phyloP scores from a whole-genome alignment of 2,888 invertebrate species.

The Ennomos fuscantarius region DNA sequence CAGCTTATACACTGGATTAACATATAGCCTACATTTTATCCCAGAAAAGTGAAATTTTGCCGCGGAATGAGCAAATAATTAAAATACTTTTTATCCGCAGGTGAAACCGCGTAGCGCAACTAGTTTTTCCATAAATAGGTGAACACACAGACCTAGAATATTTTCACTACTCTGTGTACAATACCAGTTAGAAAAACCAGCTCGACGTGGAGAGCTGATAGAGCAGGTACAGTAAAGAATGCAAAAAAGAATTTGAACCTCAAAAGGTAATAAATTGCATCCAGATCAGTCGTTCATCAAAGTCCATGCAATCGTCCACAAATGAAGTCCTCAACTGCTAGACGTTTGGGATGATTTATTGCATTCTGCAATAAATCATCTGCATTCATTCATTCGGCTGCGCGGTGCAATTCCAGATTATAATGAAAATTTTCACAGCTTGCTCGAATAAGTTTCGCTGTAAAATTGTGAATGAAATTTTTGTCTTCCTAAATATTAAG shows the following conservation, averaged over 20 bases:
- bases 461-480: constrained; percentile 46
- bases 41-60: no score
- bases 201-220: no score
- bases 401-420: constrained; percentile 30
- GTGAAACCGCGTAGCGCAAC: no score
- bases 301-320: constrained; percentile 39
- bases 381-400: no score
- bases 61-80: no score
- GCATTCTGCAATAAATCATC: constrained; percentile 30
- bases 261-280: constrained; percentile 14
- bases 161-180: no score
- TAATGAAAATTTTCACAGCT: constrained; percentile 47
- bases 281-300: constrained; percentile 35
- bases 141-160: no score
- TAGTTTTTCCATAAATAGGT: no score
- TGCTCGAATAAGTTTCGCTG: constrained; percentile 51
- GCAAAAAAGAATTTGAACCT: neutral
- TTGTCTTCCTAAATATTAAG: constrained; percentile 18
- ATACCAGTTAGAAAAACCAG: neutral
- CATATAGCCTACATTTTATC: no score
- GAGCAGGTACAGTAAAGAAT: neutral
- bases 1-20: no score
- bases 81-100: no score
- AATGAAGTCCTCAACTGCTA: constrained; percentile 40
- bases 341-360: constrained; percentile 47